Conservation (phyloP, 2,797 vertebrate genomes). For the Melanotaenia trifasciata region DNA sequence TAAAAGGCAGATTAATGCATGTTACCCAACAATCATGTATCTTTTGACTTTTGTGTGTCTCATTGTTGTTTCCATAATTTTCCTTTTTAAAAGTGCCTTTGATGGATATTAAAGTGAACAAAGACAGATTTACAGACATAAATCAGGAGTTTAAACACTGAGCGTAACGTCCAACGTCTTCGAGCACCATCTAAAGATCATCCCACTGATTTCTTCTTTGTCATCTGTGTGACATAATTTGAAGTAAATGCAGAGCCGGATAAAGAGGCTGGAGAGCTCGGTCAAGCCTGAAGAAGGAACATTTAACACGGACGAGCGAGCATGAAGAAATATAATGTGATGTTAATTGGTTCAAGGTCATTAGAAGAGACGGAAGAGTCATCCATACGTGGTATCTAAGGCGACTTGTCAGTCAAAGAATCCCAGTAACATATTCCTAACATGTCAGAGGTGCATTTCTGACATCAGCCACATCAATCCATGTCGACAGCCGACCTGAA, state of each 20-base stretch:
- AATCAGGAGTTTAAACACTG: background rate
- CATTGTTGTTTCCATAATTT: background rate
- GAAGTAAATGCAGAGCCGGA: conserved; percentile 16
- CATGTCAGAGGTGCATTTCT: conserved; percentile 27
- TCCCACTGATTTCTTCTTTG: conserved; percentile 28
- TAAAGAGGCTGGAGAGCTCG: background rate
- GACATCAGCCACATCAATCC: conserved; percentile 43
- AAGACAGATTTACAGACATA: conserved; percentile 14
- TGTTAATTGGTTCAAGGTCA: conserved; percentile 13
- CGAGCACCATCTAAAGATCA: conserved; percentile 17
- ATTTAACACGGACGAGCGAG: conserved; percentile 25
- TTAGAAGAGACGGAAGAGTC: background rate
- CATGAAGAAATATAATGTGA: conserved; percentile 22
- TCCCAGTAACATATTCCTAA: conserved; percentile 25
- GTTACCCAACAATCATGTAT: background rate
- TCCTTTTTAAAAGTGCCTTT: background rate
- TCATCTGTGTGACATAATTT: conserved; percentile 40
- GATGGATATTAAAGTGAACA: conserved; percentile 34
- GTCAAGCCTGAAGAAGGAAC: conserved; percentile 15
- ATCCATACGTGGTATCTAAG: background rate
- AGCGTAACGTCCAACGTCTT: conserved; percentile 15
- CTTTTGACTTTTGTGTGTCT: background rate
- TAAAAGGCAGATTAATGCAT: conserved; percentile 16
- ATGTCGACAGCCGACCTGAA: conserved; percentile 36
- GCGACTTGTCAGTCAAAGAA: conserved; percentile 26